These are phyloP conservation scores for Cyclophora albipunctata DNA, from an alignment of 2,888 invertebrate species.

Conservation along the genomic window DNA sequence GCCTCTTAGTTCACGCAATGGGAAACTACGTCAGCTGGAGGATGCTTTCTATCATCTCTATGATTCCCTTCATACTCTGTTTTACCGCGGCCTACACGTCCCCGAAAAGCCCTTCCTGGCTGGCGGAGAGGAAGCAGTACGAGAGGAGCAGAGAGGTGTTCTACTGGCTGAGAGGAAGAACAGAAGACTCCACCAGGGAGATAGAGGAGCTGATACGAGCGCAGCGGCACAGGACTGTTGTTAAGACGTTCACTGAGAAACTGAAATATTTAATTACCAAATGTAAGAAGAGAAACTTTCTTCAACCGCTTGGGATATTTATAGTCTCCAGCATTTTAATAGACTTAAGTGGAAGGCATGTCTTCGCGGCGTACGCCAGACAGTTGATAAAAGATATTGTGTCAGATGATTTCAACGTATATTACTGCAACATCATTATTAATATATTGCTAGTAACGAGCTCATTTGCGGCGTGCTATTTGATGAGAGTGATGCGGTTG, in stretches of 20 bases:
- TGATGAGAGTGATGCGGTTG: conserved; percentile 41
- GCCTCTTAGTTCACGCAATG: no score
- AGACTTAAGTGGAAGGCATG: conserved; percentile 44
- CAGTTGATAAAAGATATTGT: conserved; percentile 42
- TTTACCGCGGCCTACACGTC: conserved; percentile 20
- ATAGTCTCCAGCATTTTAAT: conserved; percentile 30
- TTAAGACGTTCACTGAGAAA: conserved; percentile 10
- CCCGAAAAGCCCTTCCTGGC: conserved; percentile 29
- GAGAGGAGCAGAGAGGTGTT: conserved; percentile 30
- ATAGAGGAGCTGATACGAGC: conserved; percentile 33
- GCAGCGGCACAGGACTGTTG: conserved; percentile 18
- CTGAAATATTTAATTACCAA: conserved; percentile 27
- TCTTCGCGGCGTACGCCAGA: conserved; percentile 45
- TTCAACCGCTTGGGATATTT: conserved; percentile 38
- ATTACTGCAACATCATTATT: conserved; percentile 39
- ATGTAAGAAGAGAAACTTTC: conserved; percentile 40
- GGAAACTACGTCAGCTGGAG: no score
- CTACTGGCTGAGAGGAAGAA: conserved; percentile 62
- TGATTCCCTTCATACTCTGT: conserved; percentile 18
- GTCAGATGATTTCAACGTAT: conserved; percentile 28
- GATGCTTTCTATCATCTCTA: conserved; percentile 12
- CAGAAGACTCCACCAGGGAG: conserved; percentile 44
- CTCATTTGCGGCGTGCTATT: conserved; percentile 32
- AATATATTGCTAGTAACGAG: conserved; percentile 42
- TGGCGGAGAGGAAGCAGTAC: conserved; percentile 18